phyloP scores from a whole-genome alignment of 2,888 invertebrate genomes.

The Acanthosepion lycidas region DNA sequence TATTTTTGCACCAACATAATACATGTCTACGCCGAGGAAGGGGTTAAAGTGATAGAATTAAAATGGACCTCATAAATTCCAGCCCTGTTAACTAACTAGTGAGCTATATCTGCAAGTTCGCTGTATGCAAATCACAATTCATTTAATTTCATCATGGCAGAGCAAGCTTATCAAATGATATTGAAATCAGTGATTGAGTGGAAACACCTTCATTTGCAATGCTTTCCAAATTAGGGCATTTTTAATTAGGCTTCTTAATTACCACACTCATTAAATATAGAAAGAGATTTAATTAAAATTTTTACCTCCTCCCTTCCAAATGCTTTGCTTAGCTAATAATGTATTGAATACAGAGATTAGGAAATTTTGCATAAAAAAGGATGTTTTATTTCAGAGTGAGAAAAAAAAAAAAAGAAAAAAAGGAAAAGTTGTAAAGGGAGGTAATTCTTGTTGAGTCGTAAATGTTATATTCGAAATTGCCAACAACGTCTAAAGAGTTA shows the following conservation, averaged over 20 bases:
- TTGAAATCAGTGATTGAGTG: not conserved
- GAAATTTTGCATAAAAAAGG: no score
- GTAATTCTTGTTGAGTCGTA: no score
- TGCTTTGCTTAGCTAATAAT: no score
- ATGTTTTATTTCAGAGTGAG: no score
- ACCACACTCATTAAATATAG: not conserved
- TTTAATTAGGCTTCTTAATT: not conserved
- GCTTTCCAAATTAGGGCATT: slow-evolving; percentile 4
- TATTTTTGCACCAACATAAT: no score
- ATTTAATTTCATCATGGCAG: not conserved
- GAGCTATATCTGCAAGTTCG: not conserved
- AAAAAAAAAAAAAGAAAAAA: no score
- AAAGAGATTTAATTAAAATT: not conserved
- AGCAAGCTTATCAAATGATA: slow-evolving; percentile 18
- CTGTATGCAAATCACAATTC: not conserved
- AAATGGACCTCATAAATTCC: not conserved
- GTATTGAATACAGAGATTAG: no score
- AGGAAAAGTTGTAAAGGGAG: no score
- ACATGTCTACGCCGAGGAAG: no score
- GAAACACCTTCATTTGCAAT: not conserved
- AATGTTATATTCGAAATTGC: no score
- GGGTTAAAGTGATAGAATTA: not conserved
- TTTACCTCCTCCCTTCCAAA: no score
- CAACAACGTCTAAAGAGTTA: no score
- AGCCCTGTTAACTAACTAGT: not conserved